A percentile compares a stretch with the other conserved stretches of the same genome.
Evolutionary conservation across 2,888 invertebrate species (phyloP).

Genomic region (Torymus texanus): DNA sequence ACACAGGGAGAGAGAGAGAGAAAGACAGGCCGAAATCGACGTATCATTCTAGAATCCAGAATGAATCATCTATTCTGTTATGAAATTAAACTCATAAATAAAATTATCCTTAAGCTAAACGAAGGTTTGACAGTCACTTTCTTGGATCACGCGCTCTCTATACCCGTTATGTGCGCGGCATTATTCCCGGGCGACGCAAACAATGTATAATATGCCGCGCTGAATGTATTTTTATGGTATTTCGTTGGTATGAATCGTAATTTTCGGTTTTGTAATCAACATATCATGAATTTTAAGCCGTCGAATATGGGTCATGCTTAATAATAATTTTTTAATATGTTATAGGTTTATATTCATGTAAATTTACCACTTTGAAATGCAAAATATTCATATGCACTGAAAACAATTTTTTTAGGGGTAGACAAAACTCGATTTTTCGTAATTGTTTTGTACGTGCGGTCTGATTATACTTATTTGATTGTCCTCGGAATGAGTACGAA

Average conservation of each 20-base stretch:
- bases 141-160: constrained; percentile 6
- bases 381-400: too few species aligned
- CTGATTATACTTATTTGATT: too few species aligned
- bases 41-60: constrained; percentile 42
- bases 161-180: neutral
- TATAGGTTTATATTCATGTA: too few species aligned
- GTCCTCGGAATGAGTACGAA: too few species aligned
- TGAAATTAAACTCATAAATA: constrained; percentile 47
- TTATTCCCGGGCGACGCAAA: neutral
- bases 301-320: neutral
- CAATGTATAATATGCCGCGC: neutral
- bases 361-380: too few species aligned
- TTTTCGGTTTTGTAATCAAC: neutral
- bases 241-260: neutral
- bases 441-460: too few species aligned
- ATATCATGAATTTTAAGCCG: neutral
- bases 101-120: constrained; percentile 30
- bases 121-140: constrained; percentile 41
- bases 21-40: constrained; percentile 24
- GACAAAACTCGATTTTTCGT: too few species aligned
- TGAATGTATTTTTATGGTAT: constrained; percentile 2
- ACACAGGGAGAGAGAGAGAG: neutral
- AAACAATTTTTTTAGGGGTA: too few species aligned
- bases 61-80: constrained; percentile 40
- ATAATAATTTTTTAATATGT: too few species aligned